Base-by-base conservation (phyloP, 2,888 invertebrate genomes). In the Luperina nickerlii region DNA sequence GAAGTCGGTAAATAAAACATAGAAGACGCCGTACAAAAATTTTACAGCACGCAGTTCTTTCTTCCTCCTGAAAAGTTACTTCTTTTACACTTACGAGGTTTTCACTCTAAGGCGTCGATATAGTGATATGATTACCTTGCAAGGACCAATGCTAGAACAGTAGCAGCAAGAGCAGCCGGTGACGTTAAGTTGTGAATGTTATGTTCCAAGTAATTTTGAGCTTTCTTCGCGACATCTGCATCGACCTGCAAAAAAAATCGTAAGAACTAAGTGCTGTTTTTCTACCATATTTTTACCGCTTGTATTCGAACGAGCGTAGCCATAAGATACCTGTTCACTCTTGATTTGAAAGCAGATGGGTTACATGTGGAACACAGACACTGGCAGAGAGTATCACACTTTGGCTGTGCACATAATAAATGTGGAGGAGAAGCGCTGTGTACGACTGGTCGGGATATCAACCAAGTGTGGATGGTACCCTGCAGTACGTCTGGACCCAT, bases 101-200 rank as follows among this genome's bases (percentile, higher is more conserved):
- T n/a, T n/a, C n/a, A n/a, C n/a, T n/a, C n/a, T n/a, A n/a, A n/a
- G n/a, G n/a, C n/a, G n/a, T n/a, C n/a, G n/a, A 60, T 48, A 2
- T 8, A 24, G 5, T 24, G 6, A 51, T 68, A 63, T 66, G 42
- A 27, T 13, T 68, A 97, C 97, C 97, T 96, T 18, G 97, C 95
- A 51, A 97, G 92, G 18, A 97, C 97, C 54, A 98, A 92, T 0
- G 97, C 97, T 62, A 97, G 93, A 0, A 97, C 97, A 2, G 97
- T 96, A 5, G 97, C 97, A 68, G 98, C 97, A 6, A 98, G 93
- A 0, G 97, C 97, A 78, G 97, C 97, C 0, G 97, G 97, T 51
- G 97, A 97, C 7, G 97, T 97, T 18, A 97, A 92, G 79, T 97
- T 97, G 24, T 97, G 93, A 1, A 98, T 88, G 83, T 97, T 97